phyloP scores from a whole-genome alignment of 2,113 vertebrate genomes.

The Alectura lathami region DNA sequence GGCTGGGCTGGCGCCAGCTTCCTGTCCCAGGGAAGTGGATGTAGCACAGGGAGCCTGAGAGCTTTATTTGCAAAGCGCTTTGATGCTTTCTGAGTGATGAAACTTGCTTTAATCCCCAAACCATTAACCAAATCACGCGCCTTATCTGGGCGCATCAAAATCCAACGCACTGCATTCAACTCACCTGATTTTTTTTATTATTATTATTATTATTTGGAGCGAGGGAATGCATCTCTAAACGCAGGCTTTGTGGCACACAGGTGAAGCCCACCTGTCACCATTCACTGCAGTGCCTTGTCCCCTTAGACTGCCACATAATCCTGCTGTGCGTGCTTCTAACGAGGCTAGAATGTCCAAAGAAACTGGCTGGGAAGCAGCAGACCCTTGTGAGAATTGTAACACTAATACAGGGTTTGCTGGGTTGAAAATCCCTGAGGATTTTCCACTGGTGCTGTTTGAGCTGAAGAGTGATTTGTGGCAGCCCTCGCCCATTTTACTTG shows the following conservation, averaged over 20 bases:
- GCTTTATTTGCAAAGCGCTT: background rate
- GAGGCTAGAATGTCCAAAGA: background rate
- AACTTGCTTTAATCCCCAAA: background rate
- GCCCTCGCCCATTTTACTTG: background rate
- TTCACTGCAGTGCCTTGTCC: background rate
- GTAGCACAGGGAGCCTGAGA: background rate
- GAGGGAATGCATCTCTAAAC: background rate
- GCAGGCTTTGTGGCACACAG: background rate
- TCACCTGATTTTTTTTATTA: background rate
- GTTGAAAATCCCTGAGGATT: background rate
- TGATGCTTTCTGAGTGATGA: background rate
- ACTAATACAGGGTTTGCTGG: background rate
- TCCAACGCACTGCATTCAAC: background rate
- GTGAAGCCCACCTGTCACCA: conserved; percentile 4
- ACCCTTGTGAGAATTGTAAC: background rate
- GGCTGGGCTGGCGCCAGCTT: background rate
- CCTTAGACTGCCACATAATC: conserved; percentile 21
- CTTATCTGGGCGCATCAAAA: background rate
- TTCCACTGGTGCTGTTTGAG: background rate
- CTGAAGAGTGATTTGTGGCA: background rate
- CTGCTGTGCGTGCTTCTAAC: background rate
- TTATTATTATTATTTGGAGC: background rate
- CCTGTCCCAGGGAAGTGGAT: background rate
- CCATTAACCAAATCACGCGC: background rate
- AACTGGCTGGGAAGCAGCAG: background rate